These are phyloP conservation scores for Salvator merianae DNA, from an alignment of 2,113 vertebrate species.

Conservation along the genomic window DNA sequence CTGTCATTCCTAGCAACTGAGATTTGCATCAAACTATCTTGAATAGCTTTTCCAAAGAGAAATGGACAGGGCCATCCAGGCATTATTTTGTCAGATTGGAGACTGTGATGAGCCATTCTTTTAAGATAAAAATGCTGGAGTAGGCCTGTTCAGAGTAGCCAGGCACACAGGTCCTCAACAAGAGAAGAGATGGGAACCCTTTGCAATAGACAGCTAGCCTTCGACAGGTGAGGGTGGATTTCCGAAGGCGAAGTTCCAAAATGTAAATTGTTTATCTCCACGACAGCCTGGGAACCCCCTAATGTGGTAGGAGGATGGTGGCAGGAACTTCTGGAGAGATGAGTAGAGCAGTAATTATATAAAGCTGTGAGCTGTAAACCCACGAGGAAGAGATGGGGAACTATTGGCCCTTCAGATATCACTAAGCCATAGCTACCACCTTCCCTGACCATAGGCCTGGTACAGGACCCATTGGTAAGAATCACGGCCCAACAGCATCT, in stretches of 20 bases:
- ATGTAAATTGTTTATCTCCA: too few species aligned
- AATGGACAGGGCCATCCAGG: background rate
- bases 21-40: background rate
- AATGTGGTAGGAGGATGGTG: too few species aligned
- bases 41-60: background rate
- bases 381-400: background rate
- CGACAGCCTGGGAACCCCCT: too few species aligned
- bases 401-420: background rate
- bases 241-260: too few species aligned
- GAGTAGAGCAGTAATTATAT: too few species aligned
- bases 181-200: too few species aligned
- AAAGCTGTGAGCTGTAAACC: background rate
- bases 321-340: too few species aligned
- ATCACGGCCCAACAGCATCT: background rate
- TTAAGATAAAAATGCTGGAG: background rate
- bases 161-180: too few species aligned
- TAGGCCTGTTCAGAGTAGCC: background rate
- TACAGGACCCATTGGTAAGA: background rate
- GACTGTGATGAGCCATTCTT: background rate
- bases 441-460: too few species aligned
- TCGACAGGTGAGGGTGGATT: too few species aligned
- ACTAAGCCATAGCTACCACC: too few species aligned
- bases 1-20: background rate
- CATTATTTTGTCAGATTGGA: background rate
- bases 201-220: too few species aligned